Base-by-base conservation (phyloP, 2,888 invertebrate species). In the Strigamia transsilvanica region DNA sequence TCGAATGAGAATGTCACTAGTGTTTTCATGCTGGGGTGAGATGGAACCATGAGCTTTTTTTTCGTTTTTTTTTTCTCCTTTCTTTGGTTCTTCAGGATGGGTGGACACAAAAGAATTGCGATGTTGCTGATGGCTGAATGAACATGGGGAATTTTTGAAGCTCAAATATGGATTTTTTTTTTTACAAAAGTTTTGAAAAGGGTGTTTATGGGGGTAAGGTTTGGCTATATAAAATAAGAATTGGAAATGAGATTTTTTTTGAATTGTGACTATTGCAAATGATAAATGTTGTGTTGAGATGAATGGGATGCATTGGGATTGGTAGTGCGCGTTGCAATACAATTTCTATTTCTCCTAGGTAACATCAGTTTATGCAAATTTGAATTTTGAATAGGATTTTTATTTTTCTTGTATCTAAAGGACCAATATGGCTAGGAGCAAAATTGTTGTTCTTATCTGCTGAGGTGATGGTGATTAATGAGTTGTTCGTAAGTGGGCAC, bases 401-500 rank as follows among this genome's bases (percentile, higher is more conserved):
- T 56, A 56, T 56, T 56, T 56, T 56, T 56, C 56, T 56, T 18
- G 56, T 18, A 56, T 5, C 56, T 18, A 56, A 18, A 56, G 21
- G 56, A 56, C 73, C 27, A 73, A 32, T 73, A 73, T 27, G 73
- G 73, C 73, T 27, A 0, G 12, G 12, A 73, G 73, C 56, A 18
- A 18, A 56, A 56, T 56, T 56, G 56, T 56, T 56, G 15, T 51
- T 51, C 18, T 56, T 56, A 56, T 56, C 56, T 56, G 13, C 10
- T 9, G 0, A 56, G 56, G 56, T 56, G 56, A 56, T 32, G 73
- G 5, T 73, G 73, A 73, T 73, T 73, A 73, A 73, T 73, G 73
- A 27, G 73, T 73, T 73, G 73, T 73, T 73, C 27, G 73, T 32
- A 73, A 73, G 73, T 73, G 73, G 73, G 32, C 73, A 73, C 73